Evolutionary conservation across 2,113 vertebrate genomes (phyloP).

Genomic region (pig (Sus scrofa)): T2T-Sscrofa CM000812.6:19174501-19175000

Average conservation of each 20-base stretch:
- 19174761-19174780: not conserved
- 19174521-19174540: conserved; percentile 12
- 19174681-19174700: not conserved
- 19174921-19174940: not conserved
- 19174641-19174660: not conserved
- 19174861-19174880: not conserved
- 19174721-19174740: not conserved
- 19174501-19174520: conserved; percentile 11
- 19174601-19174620: not conserved
- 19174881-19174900: not conserved
- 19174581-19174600: not conserved
- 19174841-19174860: not conserved
- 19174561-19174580: not conserved
- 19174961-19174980: not conserved
- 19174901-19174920: not conserved
- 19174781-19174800: not conserved
- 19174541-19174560: not conserved
- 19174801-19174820: not conserved
- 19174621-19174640: not conserved
- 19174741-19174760: not conserved
- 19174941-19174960: not conserved
- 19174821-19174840: conserved; percentile 22
- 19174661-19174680: not conserved
- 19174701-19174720: not conserved
- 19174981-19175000: not conserved